Percentiles rank a stretch among this genome's conserved stretches.
Conservation (phyloP, 92 coral and sea anemone genomes). For the Chrysogorgia sp. region DNA sequence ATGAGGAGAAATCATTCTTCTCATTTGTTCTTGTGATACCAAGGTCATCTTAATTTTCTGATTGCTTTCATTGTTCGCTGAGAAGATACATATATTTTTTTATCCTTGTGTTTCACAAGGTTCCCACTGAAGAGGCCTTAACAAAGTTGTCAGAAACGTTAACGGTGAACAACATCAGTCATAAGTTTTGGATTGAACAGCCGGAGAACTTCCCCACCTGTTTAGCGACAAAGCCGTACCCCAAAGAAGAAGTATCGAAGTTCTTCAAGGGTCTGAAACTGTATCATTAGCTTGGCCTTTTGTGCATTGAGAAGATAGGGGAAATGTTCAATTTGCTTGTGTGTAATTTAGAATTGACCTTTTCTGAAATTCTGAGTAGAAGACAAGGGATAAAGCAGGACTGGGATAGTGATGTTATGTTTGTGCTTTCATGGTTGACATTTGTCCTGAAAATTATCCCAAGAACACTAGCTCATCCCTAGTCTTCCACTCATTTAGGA, state of each 20-base stretch:
- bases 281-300: conserved; percentile 51
- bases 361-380: too few species aligned
- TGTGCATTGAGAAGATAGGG: background rate
- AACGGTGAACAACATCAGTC: conserved; percentile 67
- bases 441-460: too few species aligned
- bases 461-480: too few species aligned
- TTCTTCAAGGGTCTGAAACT: conserved; percentile 77
- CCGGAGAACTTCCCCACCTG: conserved; percentile 91
- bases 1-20: background rate
- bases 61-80: too few species aligned
- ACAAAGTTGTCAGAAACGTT: conserved; percentile 66
- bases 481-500: too few species aligned
- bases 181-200: conserved; percentile 92
- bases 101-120: conserved; percentile 43
- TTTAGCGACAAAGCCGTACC: conserved; percentile 89
- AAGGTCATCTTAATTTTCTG: too few species aligned
- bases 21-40: background rate
- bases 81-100: too few species aligned
- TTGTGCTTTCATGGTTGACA: too few species aligned
- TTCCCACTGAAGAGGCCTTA: conserved; percentile 65
- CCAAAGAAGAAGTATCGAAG: conserved; percentile 75
- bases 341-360: too few species aligned
- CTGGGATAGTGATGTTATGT: too few species aligned
- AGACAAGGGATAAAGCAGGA: too few species aligned
- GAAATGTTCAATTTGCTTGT: too few species aligned